Base-by-base conservation (phyloP, 2,797 vertebrate genomes). In the Myotis myotis region DNA sequence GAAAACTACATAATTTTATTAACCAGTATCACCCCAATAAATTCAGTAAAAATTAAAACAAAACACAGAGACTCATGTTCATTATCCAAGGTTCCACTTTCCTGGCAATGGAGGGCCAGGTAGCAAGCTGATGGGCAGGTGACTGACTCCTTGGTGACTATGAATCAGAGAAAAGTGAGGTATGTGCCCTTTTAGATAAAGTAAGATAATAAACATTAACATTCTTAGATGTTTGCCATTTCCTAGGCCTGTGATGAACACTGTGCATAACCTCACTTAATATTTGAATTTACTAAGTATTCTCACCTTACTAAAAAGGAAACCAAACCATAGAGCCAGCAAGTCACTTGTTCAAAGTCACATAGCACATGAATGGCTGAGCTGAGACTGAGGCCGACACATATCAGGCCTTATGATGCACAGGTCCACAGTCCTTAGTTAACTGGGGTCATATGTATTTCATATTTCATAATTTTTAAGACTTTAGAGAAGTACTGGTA, bases 391-490 rank as follows among this genome's bases (percentile, higher is more conserved):
- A 64, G 74, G 55, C 15, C 33, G 20, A 78, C 47, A 28, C 22
- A 20, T 20, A 44, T 38, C 11, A 75, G 51, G 5, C 16, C 17
- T 33, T 70, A 70, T 38, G 57, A 92, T 44, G 66, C 25, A 55
- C 15, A 83, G 51, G 30, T 10, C 8, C 15, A 47, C 7, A 76
- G 49, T 6, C 41, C 44, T 76, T 83, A 80, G 53, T 60, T 66
- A 62, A 85, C 20, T 44, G n/a, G 9, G 57, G 41, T 49, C 66
- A 83, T 41, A 25, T 70, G 19, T 64, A 81, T 55, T 74, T 88
- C 51, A 83, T 28, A 80, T 92, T 92, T 76, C 74, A 83, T 38
- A 86, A 80, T 55, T 64, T 57, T 74, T 93, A 87, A 79, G 49
- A 76, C 85, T 49, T 95, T 79, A 38, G 62, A 95, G 38, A 95